Base-by-base conservation (phyloP, 2,888 invertebrate genomes). In the Tetragonula carbonaria region DNA sequence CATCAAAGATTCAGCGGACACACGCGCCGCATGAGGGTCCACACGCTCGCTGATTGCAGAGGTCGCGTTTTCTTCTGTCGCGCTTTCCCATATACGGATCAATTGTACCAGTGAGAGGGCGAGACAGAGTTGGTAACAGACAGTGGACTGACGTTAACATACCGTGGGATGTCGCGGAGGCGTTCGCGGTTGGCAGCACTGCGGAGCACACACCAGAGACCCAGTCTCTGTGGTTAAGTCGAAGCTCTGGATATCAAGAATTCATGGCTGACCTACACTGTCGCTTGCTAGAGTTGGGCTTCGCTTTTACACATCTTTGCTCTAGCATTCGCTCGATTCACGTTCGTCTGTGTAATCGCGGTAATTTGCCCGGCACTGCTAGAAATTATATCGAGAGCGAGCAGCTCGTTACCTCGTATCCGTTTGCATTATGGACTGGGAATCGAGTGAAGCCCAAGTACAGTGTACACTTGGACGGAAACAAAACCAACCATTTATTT, bases 221-320 rank as follows among this genome's bases (percentile, higher is more conserved):
- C 88, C 86, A 88, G 86, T 90, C 91, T 91, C 90, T 90, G 91
- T 87, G 91, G 92, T 92, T 90, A 88, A 91, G 91, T 91, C 89
- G 88, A 88, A 86, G 86, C 90, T 88, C 84, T 73, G 87, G 71
- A 78, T 84, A 91, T 93, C 89, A 93, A 93, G 87, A 91, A 93
- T 93, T 93, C 91, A 93, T 91, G 90, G 82, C 85, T 92, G 92
- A 92, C 91, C 92, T 93, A 92, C 86, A 91, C 88, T 66, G 77
- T 70, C 76, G 59, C 59, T 57, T 28, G 8, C 38, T 65, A 51
- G 59, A 63, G 71, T 50, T 57, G 53, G n/a, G 14, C 66, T 38
- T 13, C 51, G 11, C 57, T 66, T 45, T 66, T 75, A 23, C 23
- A 13, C 66, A 14, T 45, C 45, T 66, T 75, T n/a, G 45, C 23